A percentile compares a stretch with the other conserved stretches of the same genome.
phyloP scores from a whole-genome alignment of 2,113 vertebrate genomes.

The Spermophilus dauricus region DNA sequence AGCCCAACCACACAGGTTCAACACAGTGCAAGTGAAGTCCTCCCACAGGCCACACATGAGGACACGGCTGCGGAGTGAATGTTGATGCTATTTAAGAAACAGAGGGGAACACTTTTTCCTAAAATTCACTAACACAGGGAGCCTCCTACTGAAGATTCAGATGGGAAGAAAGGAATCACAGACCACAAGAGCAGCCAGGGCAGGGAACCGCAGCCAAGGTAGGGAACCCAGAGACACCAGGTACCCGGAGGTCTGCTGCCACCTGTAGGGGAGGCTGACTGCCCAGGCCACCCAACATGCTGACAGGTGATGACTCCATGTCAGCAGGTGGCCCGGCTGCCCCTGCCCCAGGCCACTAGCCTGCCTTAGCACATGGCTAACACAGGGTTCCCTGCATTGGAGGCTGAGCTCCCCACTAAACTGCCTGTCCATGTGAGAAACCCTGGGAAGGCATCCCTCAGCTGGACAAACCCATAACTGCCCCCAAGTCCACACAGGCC shows the following conservation, averaged over 20 bases:
- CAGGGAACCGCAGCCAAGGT: too few species aligned
- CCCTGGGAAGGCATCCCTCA: neutral
- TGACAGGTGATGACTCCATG: neutral
- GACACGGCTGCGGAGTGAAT: too few species aligned
- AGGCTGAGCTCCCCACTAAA: neutral
- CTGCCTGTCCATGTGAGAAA: neutral
- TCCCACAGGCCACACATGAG: neutral
- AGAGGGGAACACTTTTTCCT: neutral
- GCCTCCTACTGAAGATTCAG: neutral
- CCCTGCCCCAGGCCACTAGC: neutral
- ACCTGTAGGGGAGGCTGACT: neutral
- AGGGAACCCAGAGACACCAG: too few species aligned
- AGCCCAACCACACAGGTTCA: neutral
- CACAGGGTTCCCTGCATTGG: neutral
- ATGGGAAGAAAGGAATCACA: neutral
- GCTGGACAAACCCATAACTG: neutral
- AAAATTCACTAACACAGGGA: neutral
- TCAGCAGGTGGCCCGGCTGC: neutral
- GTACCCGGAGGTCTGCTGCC: too few species aligned
- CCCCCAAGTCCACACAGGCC: rapidly evolving
- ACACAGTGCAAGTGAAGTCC: neutral
- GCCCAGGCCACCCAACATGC: rapidly evolving
- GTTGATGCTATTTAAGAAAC: neutral
- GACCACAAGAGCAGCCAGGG: neutral
- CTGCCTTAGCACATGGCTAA: neutral